These are phyloP conservation scores for Gracilinanus agilis DNA, from an alignment of 2,113 vertebrate species.

Conservation along the genomic window DNA sequence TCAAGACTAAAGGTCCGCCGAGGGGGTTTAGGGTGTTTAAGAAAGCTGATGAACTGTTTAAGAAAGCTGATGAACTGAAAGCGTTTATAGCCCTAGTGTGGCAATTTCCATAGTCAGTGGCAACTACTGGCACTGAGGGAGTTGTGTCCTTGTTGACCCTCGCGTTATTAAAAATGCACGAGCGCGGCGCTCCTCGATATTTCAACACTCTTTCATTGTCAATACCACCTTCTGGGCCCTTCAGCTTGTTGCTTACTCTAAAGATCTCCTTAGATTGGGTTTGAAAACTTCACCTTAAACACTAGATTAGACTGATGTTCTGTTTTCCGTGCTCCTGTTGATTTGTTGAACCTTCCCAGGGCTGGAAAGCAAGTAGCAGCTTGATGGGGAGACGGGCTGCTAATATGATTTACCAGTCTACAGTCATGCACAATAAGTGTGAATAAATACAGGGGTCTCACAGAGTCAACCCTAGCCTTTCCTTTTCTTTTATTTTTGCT, in stretches of 20 bases:
- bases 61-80: constrained; percentile 91
- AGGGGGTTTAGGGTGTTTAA: constrained; percentile 90
- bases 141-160: constrained; percentile 92
- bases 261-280: constrained; percentile 93
- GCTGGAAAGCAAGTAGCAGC: constrained; percentile 92
- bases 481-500: constrained; percentile 88
- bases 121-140: constrained; percentile 88
- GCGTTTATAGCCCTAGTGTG: constrained; percentile 90
- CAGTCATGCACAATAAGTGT: constrained; percentile 96
- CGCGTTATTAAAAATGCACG: constrained; percentile 93
- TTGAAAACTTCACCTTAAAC: constrained; percentile 93
- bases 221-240: constrained; percentile 92
- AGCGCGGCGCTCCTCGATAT: constrained; percentile 90
- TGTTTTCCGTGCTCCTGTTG: constrained; percentile 95
- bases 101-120: constrained; percentile 88
- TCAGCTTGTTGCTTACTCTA: constrained; percentile 91
- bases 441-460: constrained; percentile 92
- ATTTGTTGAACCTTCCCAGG: constrained; percentile 94
- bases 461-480: constrained; percentile 91
- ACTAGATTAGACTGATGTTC: constrained; percentile 94
- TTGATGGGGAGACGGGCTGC: constrained; percentile 90
- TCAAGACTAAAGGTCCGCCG: constrained; percentile 91
- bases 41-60: constrained; percentile 90
- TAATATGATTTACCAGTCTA: constrained; percentile 94
- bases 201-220: constrained; percentile 90